phyloP scores from a whole-genome alignment of 2,888 invertebrate genomes.

The Cecidostiba fungosa region DNA sequence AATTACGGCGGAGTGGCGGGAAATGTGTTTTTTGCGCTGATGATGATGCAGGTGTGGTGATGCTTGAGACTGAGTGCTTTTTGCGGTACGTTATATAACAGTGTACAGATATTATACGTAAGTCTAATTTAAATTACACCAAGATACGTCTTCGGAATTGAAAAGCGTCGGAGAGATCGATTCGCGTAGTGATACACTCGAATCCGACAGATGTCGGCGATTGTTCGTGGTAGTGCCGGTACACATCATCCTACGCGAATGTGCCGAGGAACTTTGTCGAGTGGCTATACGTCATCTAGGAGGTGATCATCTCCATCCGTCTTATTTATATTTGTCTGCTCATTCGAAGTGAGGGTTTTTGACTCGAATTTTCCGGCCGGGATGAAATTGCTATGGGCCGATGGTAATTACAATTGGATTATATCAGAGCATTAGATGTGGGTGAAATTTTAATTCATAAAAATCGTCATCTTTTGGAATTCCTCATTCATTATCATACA shows the following conservation, averaged over 20 bases:
- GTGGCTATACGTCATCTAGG: constrained; percentile 60
- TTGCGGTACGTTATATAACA: neutral
- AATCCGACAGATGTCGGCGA: constrained; percentile 66
- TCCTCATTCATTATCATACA: neutral
- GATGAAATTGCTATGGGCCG: neutral
- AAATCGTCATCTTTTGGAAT: neutral
- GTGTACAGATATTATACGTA: neutral
- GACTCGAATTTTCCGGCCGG: neutral
- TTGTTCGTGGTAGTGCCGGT: constrained; percentile 62
- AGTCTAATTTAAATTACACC: neutral
- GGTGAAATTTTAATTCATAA: neutral
- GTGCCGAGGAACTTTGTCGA: constrained; percentile 29
- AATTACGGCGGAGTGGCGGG: neutral
- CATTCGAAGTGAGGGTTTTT: neutral
- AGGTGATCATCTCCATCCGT: constrained; percentile 55
- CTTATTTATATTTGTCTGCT: neutral
- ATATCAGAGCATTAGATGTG: too few relatives aligned
- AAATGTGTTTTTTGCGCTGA: neutral
- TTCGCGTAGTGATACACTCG: constrained; percentile 48
- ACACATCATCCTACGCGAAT: constrained; percentile 45
- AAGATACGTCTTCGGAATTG: neutral
- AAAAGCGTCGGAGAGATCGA: neutral
- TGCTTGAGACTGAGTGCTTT: constrained; percentile 5
- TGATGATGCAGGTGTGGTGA: neutral
- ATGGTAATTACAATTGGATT: neutral